Percentiles rank a stretch among this genome's conserved stretches.
phyloP scores from a whole-genome alignment of 2,797 vertebrate species.

The Heteromormyrus szaboi region DNA sequence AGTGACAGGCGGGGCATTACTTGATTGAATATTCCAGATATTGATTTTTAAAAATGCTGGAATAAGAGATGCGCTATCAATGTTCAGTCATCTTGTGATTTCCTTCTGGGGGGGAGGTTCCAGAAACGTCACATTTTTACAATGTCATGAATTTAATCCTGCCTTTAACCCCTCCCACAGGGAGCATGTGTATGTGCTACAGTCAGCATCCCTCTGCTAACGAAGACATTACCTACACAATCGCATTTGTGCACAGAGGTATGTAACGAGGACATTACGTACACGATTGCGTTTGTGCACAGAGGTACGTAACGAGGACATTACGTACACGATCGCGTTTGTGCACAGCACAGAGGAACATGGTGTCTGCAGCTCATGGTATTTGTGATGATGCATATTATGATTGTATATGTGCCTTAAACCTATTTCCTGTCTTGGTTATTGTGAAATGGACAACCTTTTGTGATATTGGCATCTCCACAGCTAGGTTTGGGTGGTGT shows the following conservation, averaged over 20 bases:
- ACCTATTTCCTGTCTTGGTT: neutral
- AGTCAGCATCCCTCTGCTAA: slow-evolving; percentile 53
- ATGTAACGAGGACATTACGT: slow-evolving; percentile 61
- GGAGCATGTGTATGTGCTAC: slow-evolving; percentile 82
- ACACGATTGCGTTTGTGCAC: slow-evolving; percentile 78
- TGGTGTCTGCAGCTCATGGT: neutral
- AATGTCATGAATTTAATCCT: neutral
- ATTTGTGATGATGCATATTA: neutral
- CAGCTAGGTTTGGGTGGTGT: neutral
- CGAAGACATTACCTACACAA: slow-evolving; percentile 69
- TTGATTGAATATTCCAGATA: neutral
- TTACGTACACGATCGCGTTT: slow-evolving; percentile 73
- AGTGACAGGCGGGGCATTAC: neutral
- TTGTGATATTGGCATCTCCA: neutral
- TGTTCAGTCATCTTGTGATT: neutral
- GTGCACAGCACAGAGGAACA: slow-evolving; percentile 81
- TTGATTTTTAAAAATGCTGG: neutral
- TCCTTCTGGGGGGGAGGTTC: neutral
- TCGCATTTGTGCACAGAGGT: slow-evolving; percentile 86
- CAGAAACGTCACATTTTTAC: neutral
- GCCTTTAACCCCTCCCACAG: slow-evolving; percentile 49
- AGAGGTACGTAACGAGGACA: slow-evolving; percentile 71
- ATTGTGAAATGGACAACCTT: neutral
- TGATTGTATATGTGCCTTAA: neutral
- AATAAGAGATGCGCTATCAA: neutral